Evolutionary conservation across 2,113 vertebrate species (phyloP).

Genomic region (Psephotus haematonotus): DNA sequence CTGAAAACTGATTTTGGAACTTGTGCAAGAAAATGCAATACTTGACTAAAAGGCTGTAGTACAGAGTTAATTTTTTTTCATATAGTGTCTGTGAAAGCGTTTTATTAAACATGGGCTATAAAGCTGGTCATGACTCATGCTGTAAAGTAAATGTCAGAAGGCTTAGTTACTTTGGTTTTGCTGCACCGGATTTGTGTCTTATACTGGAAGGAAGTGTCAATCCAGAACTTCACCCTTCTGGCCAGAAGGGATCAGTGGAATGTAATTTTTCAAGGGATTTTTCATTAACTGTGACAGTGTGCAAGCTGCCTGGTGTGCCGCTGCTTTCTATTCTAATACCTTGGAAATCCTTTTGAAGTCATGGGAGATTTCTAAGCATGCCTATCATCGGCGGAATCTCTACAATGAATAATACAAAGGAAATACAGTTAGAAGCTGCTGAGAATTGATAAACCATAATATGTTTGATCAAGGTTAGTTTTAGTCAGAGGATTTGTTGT

Average conservation of each 20-base stretch:
- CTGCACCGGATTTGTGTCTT: neutral
- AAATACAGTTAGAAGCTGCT: neutral
- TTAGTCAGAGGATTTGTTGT: neutral
- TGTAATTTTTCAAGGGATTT: constrained; percentile 8
- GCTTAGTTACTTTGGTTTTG: constrained; percentile 1
- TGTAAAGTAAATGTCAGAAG: constrained; percentile 1
- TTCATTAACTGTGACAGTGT: neutral
- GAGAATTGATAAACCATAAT: neutral
- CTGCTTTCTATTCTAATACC: neutral
- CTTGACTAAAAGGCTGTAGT: neutral
- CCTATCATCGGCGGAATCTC: neutral
- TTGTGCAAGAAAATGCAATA: neutral
- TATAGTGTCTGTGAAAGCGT: neutral
- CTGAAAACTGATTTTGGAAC: neutral
- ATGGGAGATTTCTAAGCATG: neutral
- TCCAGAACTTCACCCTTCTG: neutral
- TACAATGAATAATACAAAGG: neutral
- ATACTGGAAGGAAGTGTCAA: neutral
- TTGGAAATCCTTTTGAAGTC: neutral
- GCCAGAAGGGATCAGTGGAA: neutral
- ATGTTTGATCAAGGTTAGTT: constrained; percentile 10
- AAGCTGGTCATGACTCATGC: neutral
- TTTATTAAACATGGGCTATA: neutral
- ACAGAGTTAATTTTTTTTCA: neutral
- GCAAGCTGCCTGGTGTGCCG: neutral